Evolutionary conservation across 2,888 invertebrate genomes (phyloP), one percentile per base, ranked within the genome.

Genomic region (Timandra comae): DNA sequence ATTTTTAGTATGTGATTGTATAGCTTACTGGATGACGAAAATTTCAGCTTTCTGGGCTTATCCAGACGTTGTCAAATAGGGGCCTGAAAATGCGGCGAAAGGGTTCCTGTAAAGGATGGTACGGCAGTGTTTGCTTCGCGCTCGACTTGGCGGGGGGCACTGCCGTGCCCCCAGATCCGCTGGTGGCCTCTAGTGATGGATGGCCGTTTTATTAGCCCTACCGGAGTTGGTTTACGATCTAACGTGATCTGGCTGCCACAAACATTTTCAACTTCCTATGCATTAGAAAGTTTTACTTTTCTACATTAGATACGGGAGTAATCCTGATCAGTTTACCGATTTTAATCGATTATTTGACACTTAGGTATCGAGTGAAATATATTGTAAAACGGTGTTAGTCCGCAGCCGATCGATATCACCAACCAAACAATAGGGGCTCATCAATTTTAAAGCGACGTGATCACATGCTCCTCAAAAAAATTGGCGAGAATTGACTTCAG

Each of bases 111-210:
- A n/a, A n/a, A n/a, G n/a, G n/a, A n/a, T n/a, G n/a, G n/a, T n/a
- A n/a, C n/a, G n/a, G n/a, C n/a, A n/a, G n/a, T n/a, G n/a, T n/a
- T n/a, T n/a, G n/a, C n/a, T n/a, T n/a, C n/a, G n/a, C n/a, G n/a
- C n/a, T n/a, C n/a, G n/a, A n/a, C n/a, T n/a, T n/a, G n/a, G n/a
- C n/a, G n/a, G n/a, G n/a, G n/a, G n/a, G n/a, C n/a, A n/a, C n/a
- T n/a, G n/a, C n/a, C n/a, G n/a, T n/a, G n/a, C n/a, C n/a, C n/a
- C n/a, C n/a, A n/a, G n/a, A n/a, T n/a, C 78, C 79, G 76, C 61
- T 59, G 75, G 69, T 72, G 71, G 68, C 54, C 64, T 51, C 46
- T 54, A 52, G 59, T 80, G 75, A 79, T 77, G 59, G 72, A 78
- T 77, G 73, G 56, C 47, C 48, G 56, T 68, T 77, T 77, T 72